A percentile compares a stretch with the other conserved stretches of the same genome.
Evolutionary conservation across 2,113 vertebrate species (phyloP).

Genomic region (Mungos mungo): DNA sequence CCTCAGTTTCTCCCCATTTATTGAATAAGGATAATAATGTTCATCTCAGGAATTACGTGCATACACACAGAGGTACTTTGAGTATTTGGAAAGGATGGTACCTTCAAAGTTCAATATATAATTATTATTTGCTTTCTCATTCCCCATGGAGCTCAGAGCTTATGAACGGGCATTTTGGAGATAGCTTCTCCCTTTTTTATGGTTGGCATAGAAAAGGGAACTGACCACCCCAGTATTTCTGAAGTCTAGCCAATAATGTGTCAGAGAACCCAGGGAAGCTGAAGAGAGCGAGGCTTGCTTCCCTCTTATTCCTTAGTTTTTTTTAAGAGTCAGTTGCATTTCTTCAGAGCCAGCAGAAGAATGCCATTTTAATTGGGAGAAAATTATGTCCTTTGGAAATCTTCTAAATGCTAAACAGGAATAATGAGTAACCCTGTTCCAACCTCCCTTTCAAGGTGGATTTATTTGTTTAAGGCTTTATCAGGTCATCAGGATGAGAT

Average conservation of each 20-base stretch:
- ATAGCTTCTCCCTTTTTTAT: neutral
- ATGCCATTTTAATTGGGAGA: conserved; percentile 36
- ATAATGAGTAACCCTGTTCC: neutral
- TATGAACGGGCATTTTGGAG: neutral
- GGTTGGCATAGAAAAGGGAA: neutral
- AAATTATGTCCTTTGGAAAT: conserved; percentile 25
- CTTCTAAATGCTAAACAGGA: conserved; percentile 1
- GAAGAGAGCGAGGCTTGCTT: neutral
- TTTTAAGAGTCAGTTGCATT: conserved; percentile 6
- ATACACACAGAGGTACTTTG: neutral
- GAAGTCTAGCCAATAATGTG: neutral
- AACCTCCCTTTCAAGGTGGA: neutral
- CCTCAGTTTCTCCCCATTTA: conserved; percentile 7
- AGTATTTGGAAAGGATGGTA: conserved; percentile 21
- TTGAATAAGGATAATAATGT: neutral
- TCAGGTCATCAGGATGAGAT: neutral
- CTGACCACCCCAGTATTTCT: neutral
- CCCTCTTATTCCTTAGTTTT: neutral
- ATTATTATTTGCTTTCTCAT: conserved; percentile 55
- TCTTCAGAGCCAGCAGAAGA: neutral
- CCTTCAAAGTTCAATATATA: conserved; percentile 8
- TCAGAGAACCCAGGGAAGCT: neutral
- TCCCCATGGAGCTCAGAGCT: neutral
- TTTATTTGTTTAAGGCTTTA: conserved; percentile 16
- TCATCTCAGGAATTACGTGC: neutral